A percentile compares a stretch with the other conserved stretches of the same genome.
Conservation (phyloP, 1,140 invertebrate genomes). For the Olivierus martensii region DNA sequence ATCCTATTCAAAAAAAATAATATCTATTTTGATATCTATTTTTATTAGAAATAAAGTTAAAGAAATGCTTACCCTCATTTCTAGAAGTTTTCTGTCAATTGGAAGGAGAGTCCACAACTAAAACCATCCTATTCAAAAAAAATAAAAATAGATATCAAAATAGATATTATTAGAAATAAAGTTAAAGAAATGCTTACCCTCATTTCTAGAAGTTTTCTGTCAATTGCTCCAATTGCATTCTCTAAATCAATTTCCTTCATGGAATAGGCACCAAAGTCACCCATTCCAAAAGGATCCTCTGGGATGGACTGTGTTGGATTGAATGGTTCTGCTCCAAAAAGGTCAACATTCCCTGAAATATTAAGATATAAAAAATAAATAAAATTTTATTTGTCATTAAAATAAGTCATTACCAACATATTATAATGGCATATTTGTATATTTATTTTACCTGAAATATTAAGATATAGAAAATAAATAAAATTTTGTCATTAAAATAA, state of each 20-base stretch:
- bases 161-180: too few species aligned
- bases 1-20: conserved; percentile 41
- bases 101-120: conserved; percentile 55
- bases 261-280: conserved; percentile 9
- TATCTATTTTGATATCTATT: too few species aligned
- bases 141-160: background rate
- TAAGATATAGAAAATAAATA: too few species aligned
- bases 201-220: conserved; percentile 21
- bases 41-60: too few species aligned
- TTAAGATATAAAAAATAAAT: too few species aligned
- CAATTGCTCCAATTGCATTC: conserved; percentile 19
- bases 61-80: conserved; percentile 20
- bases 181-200: conserved; percentile 13
- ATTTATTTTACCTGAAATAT: too few species aligned
- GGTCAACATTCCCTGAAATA: conserved; percentile 29
- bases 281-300: conserved; percentile 60
- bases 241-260: conserved; percentile 15
- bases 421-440: too few species aligned
- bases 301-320: conserved; percentile 30
- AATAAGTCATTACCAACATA: too few species aligned
- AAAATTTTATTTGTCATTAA: too few species aligned
- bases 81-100: conserved; percentile 19
- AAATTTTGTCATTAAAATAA: too few species aligned
- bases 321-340: conserved; percentile 53
- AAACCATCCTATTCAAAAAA: conserved; percentile 54